Conservation (phyloP, 2,888 invertebrate genomes). For the Acanthacorydalis orientalis region DNA sequence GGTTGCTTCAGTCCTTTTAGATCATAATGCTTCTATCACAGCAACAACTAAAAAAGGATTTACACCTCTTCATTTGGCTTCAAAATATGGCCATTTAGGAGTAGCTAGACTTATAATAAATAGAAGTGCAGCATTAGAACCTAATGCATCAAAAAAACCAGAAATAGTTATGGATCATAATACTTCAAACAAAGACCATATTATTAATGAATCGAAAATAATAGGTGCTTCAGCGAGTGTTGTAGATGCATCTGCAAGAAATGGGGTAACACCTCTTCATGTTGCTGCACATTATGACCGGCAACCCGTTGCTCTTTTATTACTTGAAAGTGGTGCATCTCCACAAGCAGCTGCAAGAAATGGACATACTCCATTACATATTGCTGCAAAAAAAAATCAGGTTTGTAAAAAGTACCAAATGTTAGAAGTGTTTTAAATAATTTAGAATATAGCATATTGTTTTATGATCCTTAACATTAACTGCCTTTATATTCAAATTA, state of each 20-base stretch:
- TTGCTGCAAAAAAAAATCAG: constrained; percentile 95
- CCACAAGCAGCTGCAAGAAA: constrained; percentile 92
- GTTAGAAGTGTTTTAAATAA: constrained; percentile 1
- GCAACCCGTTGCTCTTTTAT: constrained; percentile 71
- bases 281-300: constrained; percentile 96
- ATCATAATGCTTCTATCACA: constrained; percentile 76
- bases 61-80: constrained; percentile 90
- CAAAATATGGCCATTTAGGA: constrained; percentile 90
- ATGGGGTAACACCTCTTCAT: constrained; percentile 89
- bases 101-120: constrained; percentile 77
- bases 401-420: constrained; percentile 19
- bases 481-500: no score
- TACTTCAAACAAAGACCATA: neutral
- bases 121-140: constrained; percentile 50
- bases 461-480: no score
- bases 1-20: constrained; percentile 79
- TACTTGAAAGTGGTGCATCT: constrained; percentile 85
- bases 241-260: constrained; percentile 82
- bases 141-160: neutral
- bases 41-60: constrained; percentile 94
- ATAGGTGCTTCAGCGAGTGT: neutral
- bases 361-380: constrained; percentile 94
- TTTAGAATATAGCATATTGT: neutral
- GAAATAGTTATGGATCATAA: neutral
- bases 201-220: neutral